phyloP scores from a whole-genome alignment of 2,113 vertebrate species.

The Syngnathoides biaculeatus region DNA sequence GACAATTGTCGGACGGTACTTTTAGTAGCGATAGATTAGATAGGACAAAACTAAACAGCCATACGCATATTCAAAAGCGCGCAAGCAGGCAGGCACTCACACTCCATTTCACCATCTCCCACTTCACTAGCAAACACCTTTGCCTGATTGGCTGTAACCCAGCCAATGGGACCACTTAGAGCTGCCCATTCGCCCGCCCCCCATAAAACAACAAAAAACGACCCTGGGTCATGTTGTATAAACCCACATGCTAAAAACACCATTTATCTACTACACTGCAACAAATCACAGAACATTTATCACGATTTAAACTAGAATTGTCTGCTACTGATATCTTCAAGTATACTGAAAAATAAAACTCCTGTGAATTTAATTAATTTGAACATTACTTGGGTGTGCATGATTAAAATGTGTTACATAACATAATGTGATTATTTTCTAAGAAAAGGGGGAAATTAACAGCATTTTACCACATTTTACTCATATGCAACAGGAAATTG shows the following conservation, averaged over 20 bases:
- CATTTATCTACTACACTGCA: neutral
- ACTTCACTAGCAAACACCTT: constrained; percentile 24
- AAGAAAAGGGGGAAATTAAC: too few species aligned
- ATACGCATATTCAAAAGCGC: neutral
- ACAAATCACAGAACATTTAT: neutral
- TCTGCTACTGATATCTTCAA: neutral
- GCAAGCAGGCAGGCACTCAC: constrained; percentile 3
- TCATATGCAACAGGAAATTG: too few species aligned
- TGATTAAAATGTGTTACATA: too few species aligned
- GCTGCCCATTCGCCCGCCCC: constrained; percentile 69
- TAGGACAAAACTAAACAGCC: constrained; percentile 32
- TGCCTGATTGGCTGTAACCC: constrained; percentile 47
- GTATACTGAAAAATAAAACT: too few species aligned
- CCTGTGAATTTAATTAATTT: too few species aligned
- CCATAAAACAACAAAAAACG: constrained; percentile 32
- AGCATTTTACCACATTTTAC: too few species aligned
- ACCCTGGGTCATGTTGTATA: neutral
- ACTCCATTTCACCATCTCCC: constrained; percentile 54
- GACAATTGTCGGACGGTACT: constrained; percentile 46
- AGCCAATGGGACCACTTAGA: constrained; percentile 57
- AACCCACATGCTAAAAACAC: neutral
- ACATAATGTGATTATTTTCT: too few species aligned
- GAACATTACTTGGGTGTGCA: too few species aligned
- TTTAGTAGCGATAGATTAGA: constrained; percentile 59
- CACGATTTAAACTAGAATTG: neutral